A percentile compares a stretch with the other conserved stretches of the same genome.
Conservation (phyloP, 2,797 vertebrate species). For the Neopelma chrysocephalum region DNA sequence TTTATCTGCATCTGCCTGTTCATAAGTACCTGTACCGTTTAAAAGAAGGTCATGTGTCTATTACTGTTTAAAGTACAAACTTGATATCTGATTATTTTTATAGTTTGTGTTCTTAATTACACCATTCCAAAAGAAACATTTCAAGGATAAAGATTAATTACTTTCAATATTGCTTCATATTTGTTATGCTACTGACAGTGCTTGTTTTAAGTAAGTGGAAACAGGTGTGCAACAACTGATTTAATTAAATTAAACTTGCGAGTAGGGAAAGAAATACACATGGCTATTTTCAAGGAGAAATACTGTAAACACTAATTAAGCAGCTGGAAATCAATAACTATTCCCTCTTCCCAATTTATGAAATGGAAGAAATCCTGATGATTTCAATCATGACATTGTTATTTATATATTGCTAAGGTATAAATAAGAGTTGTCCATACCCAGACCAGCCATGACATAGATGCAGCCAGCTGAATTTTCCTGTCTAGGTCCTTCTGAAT, state of each 20-base stretch:
- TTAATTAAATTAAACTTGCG: constrained; percentile 69
- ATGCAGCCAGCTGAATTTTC: background rate
- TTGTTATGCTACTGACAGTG: constrained; percentile 63
- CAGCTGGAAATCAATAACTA: constrained; percentile 68
- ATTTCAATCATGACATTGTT: constrained; percentile 28
- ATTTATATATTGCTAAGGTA: constrained; percentile 13
- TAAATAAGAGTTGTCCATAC: background rate
- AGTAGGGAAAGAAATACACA: constrained; percentile 45
- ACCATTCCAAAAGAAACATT: background rate
- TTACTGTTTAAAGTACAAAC: background rate
- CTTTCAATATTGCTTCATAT: constrained; percentile 60
- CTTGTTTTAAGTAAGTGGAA: constrained; percentile 74
- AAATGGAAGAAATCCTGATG: constrained; percentile 2
- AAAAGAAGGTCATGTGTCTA: background rate
- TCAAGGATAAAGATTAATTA: constrained; percentile 43
- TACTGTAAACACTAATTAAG: constrained; percentile 67
- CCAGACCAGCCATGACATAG: background rate
- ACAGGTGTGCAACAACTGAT: constrained; percentile 73
- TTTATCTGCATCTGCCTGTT: background rate
- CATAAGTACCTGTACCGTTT: background rate
- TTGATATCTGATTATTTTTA: background rate
- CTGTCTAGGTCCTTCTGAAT: background rate
- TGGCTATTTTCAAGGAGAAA: constrained; percentile 72
- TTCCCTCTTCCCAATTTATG: constrained; percentile 45
- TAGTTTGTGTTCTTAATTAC: constrained; percentile 3